Evolutionary conservation across 2,888 invertebrate genomes (phyloP), one percentile per base, ranked within the genome.

Genomic region (Cephus nigrinus): DNA sequence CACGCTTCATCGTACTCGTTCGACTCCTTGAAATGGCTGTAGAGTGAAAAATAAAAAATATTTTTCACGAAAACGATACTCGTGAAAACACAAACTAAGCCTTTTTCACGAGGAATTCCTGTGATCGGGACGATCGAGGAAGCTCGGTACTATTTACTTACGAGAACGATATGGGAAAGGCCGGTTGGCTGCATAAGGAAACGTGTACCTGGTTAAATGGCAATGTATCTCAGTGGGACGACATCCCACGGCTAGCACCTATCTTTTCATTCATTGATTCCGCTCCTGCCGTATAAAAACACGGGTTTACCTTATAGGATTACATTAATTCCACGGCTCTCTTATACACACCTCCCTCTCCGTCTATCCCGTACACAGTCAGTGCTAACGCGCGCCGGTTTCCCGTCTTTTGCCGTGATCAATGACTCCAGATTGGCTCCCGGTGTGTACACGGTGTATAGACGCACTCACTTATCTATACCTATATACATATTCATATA

Each of bases 241-340:
- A 85, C 86, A 78, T 84, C 86, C 85, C 81, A 86, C 86, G 82
- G 80, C 79, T 72, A 76, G 69, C 74, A 75, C 74, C 76, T 76
- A 75, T 76, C 81, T 82, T 80, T 85, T 86, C 87, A 87, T 87
- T 88, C 88, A 88, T 86, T 84, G 85, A 86, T 85, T 84, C 84
- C 78, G 80, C 77, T 55, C 71, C 73, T 33, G 78, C 68, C 80
- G 79, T 55, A 81, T 81, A 85, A 87, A 87, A 88, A 87, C 84
- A 78, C 79, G 86, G 76, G 83, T 82, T 87, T 76, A 79, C 87
- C 88, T 82, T 87, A 86, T 85, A 77, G 78, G 78, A 82, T 80
- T 71, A 71, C 71, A 71, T 71, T 30, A 71, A 71, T 71, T 71
- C 74, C 68, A 31, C 69, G 69, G 81, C 73, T 77, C 74, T 71